Percentiles rank a stretch among this genome's conserved stretches.
phyloP scores from a whole-genome alignment of 2,888 invertebrate species.

The Arge pagana region DNA sequence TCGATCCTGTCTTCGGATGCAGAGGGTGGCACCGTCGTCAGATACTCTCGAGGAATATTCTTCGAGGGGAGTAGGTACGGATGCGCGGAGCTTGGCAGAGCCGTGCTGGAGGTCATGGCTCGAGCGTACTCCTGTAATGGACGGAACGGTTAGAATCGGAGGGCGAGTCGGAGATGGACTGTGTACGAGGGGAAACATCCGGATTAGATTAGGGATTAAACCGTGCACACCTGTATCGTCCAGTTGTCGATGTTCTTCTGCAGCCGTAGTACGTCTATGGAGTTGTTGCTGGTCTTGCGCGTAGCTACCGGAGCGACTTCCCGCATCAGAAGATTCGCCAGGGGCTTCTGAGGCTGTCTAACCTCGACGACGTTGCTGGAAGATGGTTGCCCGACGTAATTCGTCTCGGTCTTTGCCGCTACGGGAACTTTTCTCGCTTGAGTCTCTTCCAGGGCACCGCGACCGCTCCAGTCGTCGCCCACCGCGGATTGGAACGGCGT shows the following conservation, averaged over 20 bases:
- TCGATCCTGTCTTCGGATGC: slow-evolving; percentile 34
- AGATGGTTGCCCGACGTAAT: slow-evolving; percentile 50
- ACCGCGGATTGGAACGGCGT: slow-evolving; percentile 59
- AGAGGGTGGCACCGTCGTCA: slow-evolving; percentile 65
- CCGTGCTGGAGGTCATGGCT: slow-evolving; percentile 41
- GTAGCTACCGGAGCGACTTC: slow-evolving; percentile 51
- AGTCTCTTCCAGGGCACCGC: slow-evolving; percentile 53
- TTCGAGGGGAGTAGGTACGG: slow-evolving; percentile 67
- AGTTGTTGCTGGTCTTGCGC: slow-evolving; percentile 53
- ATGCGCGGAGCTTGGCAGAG: slow-evolving; percentile 43
- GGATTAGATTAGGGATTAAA: too few relatives aligned
- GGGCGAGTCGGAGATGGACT: slow-evolving; percentile 21
- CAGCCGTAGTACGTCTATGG: slow-evolving; percentile 73
- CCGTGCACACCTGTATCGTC: slow-evolving; percentile 64
- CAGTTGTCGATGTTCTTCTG: slow-evolving; percentile 85
- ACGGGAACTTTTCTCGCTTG: slow-evolving; percentile 62
- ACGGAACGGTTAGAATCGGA: slow-evolving; percentile 14
- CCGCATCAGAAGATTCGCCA: slow-evolving; percentile 57
- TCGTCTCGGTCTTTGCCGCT: slow-evolving; percentile 51
- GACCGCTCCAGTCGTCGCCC: slow-evolving; percentile 39
- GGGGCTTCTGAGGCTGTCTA: slow-evolving; percentile 43
- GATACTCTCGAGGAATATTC: slow-evolving; percentile 77
- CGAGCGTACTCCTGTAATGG: slow-evolving; percentile 50
- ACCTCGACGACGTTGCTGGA: slow-evolving; percentile 36
- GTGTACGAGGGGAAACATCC: slow-evolving; percentile 18